phyloP scores from a whole-genome alignment of 2,888 invertebrate genomes.

The Sesamia inferens region DNA sequence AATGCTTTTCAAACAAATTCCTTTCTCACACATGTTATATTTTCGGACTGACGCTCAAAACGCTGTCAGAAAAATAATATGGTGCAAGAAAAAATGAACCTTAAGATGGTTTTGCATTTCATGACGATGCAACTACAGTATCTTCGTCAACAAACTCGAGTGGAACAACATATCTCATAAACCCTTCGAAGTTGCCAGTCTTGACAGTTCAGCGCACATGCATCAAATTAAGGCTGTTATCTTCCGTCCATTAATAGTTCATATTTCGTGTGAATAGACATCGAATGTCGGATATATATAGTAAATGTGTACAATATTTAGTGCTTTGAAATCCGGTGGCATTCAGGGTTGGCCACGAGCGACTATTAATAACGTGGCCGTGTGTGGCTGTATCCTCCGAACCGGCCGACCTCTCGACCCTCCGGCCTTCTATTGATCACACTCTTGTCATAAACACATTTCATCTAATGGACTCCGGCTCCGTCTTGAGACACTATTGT shows the following conservation, averaged over 20 bases:
- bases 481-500: conserved; percentile 80
- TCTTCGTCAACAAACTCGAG: conserved; percentile 9
- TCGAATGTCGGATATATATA: conserved; percentile 63
- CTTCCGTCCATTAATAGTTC: conserved; percentile 52
- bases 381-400: conserved; percentile 73
- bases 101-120: not conserved
- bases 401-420: conserved; percentile 76
- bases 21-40: not conserved
- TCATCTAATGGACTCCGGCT: conserved; percentile 83
- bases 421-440: conserved; percentile 81
- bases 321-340: conserved; percentile 69
- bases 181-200: conserved; percentile 24
- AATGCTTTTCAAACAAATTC: not conserved
- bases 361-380: conserved; percentile 80
- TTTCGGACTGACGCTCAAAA: not conserved
- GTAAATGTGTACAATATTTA: conserved; percentile 76
- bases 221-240: conserved; percentile 54
- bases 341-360: conserved; percentile 75
- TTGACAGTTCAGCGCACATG: conserved; percentile 35
- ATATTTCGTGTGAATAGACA: conserved; percentile 55
- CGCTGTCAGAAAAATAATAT: not conserved
- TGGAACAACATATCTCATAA: conserved; percentile 19
- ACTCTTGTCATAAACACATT: conserved; percentile 85
- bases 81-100: not conserved
- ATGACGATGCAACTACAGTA: not conserved